phyloP scores from a whole-genome alignment of 1,140 invertebrate species.

The Sitobion miscanthi region DNA sequence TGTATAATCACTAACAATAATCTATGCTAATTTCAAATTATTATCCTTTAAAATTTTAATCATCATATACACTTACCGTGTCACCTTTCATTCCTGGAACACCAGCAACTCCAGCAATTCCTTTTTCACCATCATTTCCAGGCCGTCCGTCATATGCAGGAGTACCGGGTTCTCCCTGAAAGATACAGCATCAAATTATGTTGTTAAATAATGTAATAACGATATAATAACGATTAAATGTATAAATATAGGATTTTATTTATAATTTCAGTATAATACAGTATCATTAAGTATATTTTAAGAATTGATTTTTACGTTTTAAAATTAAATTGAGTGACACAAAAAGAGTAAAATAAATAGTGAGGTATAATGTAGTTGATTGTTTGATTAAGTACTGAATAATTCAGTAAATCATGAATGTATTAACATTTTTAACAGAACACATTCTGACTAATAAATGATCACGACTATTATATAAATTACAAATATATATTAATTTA shows the following conservation, averaged over 20 bases:
- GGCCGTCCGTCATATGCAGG: conserved; percentile 62
- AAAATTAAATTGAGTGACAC: too few species aligned
- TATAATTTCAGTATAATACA: too few species aligned
- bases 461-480: background rate
- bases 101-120: conserved; percentile 69
- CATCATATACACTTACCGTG: conserved; percentile 35
- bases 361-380: too few species aligned
- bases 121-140: conserved; percentile 75
- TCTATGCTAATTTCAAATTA: background rate
- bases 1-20: background rate
- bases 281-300: too few species aligned
- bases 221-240: too few species aligned
- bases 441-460: background rate
- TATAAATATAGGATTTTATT: too few species aligned
- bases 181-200: background rate
- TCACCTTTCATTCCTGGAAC: conserved; percentile 59
- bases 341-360: too few species aligned
- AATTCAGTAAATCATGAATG: background rate
- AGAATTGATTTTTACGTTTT: too few species aligned
- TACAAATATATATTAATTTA: background rate
- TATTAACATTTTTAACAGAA: background rate
- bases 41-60: background rate
- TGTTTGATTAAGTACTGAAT: background rate
- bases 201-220: background rate
- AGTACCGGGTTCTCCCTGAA: conserved; percentile 64